Evolutionary conservation across 2,888 invertebrate species (phyloP), one percentile per base, ranked within the genome.

Genomic region (Eremobia ochroleuca): DNA sequence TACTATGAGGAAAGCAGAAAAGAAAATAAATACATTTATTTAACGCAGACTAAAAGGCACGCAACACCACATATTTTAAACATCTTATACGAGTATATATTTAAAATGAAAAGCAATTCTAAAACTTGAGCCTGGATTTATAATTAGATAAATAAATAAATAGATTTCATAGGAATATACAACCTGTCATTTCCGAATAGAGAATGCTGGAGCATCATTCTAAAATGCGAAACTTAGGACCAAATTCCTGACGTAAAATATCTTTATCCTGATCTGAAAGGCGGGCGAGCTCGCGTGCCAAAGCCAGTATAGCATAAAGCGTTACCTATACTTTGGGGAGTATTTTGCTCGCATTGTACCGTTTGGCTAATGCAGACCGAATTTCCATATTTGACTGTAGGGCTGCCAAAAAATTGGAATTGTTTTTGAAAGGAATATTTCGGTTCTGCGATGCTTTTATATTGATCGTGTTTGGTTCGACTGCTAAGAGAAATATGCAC

Each of bases 311-410:
- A 43, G 69, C 59, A 79, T 65, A 68, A 68, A 69, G n/a, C 77
- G 76, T 62, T 86, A 76, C 84, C 79, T 86, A 79, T 75, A 88
- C 87, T 71, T 83, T 69, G 58, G 87, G 79, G 84, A 84, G 82
- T 77, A 86, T 88, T 87, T 87, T 81, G 77, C 75, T 87, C 84
- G 77, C 79, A 82, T 81, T 88, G 82, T 87, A 82, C 87, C 81
- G 84, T 88, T 88, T 84, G 88, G 87, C 87, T 88, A 88, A 88
- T 82, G 85, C 88, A 80, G 82, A 80, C 78, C 11, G 66, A 79
- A 87, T 87, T 88, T 88, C 79, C 84, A 88, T 87, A 87, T 87
- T 88, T 62, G 82, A 67, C 64, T 58, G 18, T 82, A 87, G 88
- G 87, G 87, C 40, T 87, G 88, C 73, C 84, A 80, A 76, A 77